These are phyloP conservation scores for Chydorus sphaericus DNA, from an alignment of 2,888 invertebrate genomes.

Conservation along the genomic window DNA sequence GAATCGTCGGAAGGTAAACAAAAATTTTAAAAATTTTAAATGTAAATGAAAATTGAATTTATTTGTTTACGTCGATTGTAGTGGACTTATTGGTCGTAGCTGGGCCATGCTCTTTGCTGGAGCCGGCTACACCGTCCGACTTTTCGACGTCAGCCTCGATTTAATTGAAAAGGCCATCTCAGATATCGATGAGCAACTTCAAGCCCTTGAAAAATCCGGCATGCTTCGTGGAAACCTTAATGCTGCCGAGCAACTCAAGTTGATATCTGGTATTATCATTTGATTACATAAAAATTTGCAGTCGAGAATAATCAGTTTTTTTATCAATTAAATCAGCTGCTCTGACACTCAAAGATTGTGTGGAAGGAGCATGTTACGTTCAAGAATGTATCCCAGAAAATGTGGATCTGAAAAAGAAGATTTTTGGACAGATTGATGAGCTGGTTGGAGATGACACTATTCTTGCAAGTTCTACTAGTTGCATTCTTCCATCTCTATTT, in stretches of 20 bases:
- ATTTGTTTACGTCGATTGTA: slow-evolving; percentile 31
- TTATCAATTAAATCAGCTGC: slow-evolving; percentile 38
- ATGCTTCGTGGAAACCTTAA: slow-evolving; percentile 59
- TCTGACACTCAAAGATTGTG: slow-evolving; percentile 48
- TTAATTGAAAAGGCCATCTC: slow-evolving; percentile 57
- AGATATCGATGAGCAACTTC: slow-evolving; percentile 57
- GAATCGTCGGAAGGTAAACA: background rate
- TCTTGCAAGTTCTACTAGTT: slow-evolving; percentile 84
- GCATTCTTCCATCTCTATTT: slow-evolving; percentile 75
- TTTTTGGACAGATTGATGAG: slow-evolving; percentile 62
- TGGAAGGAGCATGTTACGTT: slow-evolving; percentile 60
- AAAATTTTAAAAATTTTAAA: background rate
- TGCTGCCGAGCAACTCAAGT: slow-evolving; percentile 55
- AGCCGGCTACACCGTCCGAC: slow-evolving; percentile 70
- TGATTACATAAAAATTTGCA: background rate
- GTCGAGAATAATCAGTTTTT: too few species aligned
- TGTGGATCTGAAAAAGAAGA: slow-evolving; percentile 63
- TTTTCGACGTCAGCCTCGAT: slow-evolving; percentile 67
- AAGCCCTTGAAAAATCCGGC: slow-evolving; percentile 50
- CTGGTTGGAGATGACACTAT: slow-evolving; percentile 54
- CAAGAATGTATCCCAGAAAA: slow-evolving; percentile 92
- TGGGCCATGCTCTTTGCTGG: slow-evolving; percentile 96
- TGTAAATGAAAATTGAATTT: background rate
- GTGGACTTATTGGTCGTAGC: slow-evolving; percentile 87
- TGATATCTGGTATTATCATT: slow-evolving; percentile 49